phyloP scores from a whole-genome alignment of 2,888 invertebrate genomes.

The Synanthedon myopaeformis region DNA sequence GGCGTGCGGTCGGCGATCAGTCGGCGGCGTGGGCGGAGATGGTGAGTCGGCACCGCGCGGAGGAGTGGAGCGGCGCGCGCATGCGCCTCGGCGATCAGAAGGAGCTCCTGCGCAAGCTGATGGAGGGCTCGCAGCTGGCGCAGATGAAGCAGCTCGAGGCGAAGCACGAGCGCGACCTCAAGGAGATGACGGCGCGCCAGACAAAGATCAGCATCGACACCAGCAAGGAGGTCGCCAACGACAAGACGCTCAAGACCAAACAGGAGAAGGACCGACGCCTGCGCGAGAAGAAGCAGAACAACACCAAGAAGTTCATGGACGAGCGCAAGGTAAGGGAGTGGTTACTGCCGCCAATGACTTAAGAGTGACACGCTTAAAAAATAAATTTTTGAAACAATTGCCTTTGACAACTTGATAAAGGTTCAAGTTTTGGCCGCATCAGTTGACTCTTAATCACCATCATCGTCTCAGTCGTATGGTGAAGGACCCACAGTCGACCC shows the following conservation, averaged over 20 bases:
- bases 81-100: conserved; percentile 88
- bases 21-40: conserved; percentile 95
- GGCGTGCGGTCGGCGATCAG: conserved; percentile 90
- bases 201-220: conserved; percentile 98
- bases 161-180: conserved; percentile 93
- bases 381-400: too few species aligned
- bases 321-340: conserved; percentile 93
- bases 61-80: conserved; percentile 85
- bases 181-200: conserved; percentile 94
- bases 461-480: too few species aligned
- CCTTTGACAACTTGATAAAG: too few species aligned
- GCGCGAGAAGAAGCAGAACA: conserved; percentile 96
- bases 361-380: too few species aligned
- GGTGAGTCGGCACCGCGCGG: conserved; percentile 84
- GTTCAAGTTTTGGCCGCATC: too few species aligned
- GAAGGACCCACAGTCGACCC: too few species aligned
- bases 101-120: conserved; percentile 78
- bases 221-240: conserved; percentile 93
- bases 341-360: too few species aligned
- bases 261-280: conserved; percentile 95
- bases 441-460: too few species aligned
- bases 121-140: conserved; percentile 82
- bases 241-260: conserved; percentile 96
- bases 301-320: conserved; percentile 97
- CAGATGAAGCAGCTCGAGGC: conserved; percentile 92